Base-by-base conservation (phyloP, 2,113 vertebrate genomes). In the Casuarius casuarius region DNA sequence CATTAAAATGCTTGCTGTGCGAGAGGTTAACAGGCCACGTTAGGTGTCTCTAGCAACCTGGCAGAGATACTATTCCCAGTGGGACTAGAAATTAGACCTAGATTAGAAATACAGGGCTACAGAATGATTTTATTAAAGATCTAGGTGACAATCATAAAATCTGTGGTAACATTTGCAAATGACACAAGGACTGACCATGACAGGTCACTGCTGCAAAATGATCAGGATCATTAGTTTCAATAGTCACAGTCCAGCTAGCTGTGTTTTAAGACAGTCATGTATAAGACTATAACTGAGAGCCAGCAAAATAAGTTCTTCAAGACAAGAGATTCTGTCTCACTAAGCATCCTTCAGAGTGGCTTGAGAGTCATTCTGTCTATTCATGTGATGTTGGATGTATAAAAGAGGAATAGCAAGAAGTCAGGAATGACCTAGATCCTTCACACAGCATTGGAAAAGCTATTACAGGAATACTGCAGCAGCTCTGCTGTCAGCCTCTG, bases 371-470 rank as follows among this genome's bases (percentile, higher is more conserved):
- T 63, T 40, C 79, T 42, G 44, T 84, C 86, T 54, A 28, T 90
- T 75, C 0, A 40, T 87, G 76, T 95, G 94, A 87, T 20, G 10
- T 18, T 0, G 15, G 46, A 21, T 76, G 89, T 77, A 59, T 74
- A 19, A 84, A 94, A 94, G 62, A 31, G 62, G 76, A 95, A 46
- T 16, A 95, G 68, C 79, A 76, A 88, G 70, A 86, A 96, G 58
- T 68, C 88, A 71, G 94, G 83, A 89, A 76, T 96, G 96, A 97
- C 96, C 96, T 71, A 97, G 91, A 97, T 97, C 95, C 68, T 96
- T 97, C 96, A 94, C 86, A 86, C 16, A 0, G 76, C 40, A 10
- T 59, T 46, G 83, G 91, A 59, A 89, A 54, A 96, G 68, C 91
- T 97, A 84, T 95, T 97, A 52, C 22, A 84, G 92, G 92, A 94